Base-by-base conservation (phyloP, 2,888 invertebrate species). In the Drosophila putrida region DNA sequence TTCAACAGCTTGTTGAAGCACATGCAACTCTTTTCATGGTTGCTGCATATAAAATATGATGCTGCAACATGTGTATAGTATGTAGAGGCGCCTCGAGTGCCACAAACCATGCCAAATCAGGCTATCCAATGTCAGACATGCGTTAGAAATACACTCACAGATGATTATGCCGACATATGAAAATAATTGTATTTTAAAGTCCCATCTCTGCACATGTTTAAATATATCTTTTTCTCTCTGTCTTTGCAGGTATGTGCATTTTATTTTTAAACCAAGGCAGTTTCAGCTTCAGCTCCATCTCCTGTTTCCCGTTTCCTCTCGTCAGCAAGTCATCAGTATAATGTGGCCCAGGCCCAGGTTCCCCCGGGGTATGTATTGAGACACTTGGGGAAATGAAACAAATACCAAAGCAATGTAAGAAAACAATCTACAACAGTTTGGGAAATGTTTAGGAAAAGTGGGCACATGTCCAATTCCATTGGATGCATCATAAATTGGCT, bases 401-500 rank as follows among this genome's bases (percentile, higher is more conserved):
- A 38, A 35, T 20, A 8, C 20, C 20, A 33, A 10, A 35, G 25
- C 35, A 10, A 27, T 4, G 15, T 9, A 9, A 8, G 28, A 46
- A 50, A 54, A 62, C 38, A 49, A 62, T 61, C 28, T 49, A 25
- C 25, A 39, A 28, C 38, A 27, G 57, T 46, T 47, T 51, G 51
- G 63, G 43, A 41, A 74, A 44, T 60, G 62, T 75, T 78, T 69
- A 61, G 61, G 51, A 65, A 73, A 79, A 75, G 33, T 75, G 70
- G 71, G 80, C 80, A 75, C 49, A 75, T 76, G 76, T 79, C 76
- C 71, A 79, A 79, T 43, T 49, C 49, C 39, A 66, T 66, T 53
- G 76, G 57, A 57, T 60, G 80, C 69, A 62, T 62, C 76, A 79
- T 79, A 76, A 79, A 79, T 76, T 79, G 75, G 36, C 66, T 70